Evolutionary conservation across 2,888 invertebrate genomes (phyloP), one percentile per base, ranked within the genome.

Genomic region (Miltochrista miniata): DNA sequence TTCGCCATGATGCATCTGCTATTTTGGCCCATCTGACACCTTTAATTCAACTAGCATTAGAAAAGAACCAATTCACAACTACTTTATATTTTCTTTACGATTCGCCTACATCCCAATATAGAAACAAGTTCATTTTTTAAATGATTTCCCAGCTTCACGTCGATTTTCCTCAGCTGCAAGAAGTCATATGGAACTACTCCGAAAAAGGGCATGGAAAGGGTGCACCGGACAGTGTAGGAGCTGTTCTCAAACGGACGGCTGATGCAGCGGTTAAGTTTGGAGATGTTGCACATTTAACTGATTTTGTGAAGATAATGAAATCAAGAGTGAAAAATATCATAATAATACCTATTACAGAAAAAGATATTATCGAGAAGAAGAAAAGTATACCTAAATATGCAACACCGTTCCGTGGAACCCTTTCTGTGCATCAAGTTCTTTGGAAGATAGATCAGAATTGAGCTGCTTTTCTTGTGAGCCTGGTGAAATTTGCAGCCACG

Each of bases 41-140:
- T 33, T 33, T 48, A 31, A 43, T 48, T 43, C 15, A 48, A 38
- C 15, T 43, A 33, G 37, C 33, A 13, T 10, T 43, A 18, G 15
- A 36, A 38, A 38, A 11, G 18, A 49, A 44, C 10, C 38, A 33
- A 43, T 44, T 44, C 14, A 18, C 41, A 9, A 36, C 41, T 29
- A 51, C 51, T 9, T 38, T 44, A 44, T 41, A 49, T 34, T 38
- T 49, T 15, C 39, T 36, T 15, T 33, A 43, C 31, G 44, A 49
- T 35, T 49, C 49, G 7, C 51, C 51, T 2, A 43, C 37, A 15
- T 36, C 41, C n/a, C 46, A 51, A 24, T 51, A 51, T 11, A 47
- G 51, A 29, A 51, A 51, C 37, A 51, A 46, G 39, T 41, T 36
- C 37, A 50, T 50, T 29, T 50, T 50, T 40, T 36, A 46, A 34